A percentile compares a stretch with the other conserved stretches of the same genome.
These are phyloP conservation scores for Ochropleura plecta DNA, from an alignment of 2,888 invertebrate genomes.

Conservation along the genomic window DNA sequence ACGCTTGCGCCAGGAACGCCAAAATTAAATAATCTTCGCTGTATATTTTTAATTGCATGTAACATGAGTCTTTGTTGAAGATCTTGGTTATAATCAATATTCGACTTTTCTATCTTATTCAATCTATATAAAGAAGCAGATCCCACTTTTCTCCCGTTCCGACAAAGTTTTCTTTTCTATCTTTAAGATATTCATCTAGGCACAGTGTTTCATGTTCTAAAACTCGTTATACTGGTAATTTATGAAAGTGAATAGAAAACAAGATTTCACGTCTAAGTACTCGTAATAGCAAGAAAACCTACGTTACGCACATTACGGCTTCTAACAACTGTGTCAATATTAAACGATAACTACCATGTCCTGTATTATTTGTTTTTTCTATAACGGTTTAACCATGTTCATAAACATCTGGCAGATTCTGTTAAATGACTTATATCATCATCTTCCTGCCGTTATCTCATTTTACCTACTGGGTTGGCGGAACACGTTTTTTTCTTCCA, in stretches of 20 bases:
- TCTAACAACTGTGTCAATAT: conserved; percentile 10
- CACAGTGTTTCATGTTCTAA: neutral
- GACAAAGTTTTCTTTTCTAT: conserved; percentile 8
- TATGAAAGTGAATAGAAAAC: conserved; percentile 5
- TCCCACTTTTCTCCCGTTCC: neutral
- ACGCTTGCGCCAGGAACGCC: neutral
- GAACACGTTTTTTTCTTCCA: too few relatives aligned
- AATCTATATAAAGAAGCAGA: neutral
- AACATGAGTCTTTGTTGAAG: neutral
- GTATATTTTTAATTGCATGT: neutral
- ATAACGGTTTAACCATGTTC: neutral
- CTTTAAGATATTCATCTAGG: too few relatives aligned
- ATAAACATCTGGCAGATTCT: neutral
- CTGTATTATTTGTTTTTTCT: neutral
- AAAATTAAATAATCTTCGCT: conserved; percentile 11
- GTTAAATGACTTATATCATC: too few relatives aligned
- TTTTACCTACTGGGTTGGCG: too few relatives aligned
- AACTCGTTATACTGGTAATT: neutral
- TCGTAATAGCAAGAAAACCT: neutral
- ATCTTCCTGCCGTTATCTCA: too few relatives aligned
- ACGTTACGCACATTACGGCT: neutral
- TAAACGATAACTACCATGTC: neutral
- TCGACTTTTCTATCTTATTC: neutral
- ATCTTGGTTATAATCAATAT: neutral
- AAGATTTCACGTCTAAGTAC: neutral